Evolutionary conservation across 2,888 invertebrate genomes (phyloP).

Genomic region (Agapostemon virescens): DNA sequence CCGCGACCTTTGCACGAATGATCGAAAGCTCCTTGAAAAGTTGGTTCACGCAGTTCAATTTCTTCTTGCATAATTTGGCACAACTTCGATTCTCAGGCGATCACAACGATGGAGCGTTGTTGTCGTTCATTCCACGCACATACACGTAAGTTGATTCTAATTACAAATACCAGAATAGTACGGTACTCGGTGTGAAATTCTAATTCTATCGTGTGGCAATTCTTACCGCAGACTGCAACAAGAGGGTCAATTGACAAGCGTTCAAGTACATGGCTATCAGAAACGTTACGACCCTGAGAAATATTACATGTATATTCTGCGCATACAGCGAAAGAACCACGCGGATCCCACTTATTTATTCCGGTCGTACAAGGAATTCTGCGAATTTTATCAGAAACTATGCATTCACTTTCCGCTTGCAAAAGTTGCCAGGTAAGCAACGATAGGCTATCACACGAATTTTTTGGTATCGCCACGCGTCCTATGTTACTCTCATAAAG

Average conservation of each 20-base stretch:
- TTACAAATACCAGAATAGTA: too few species aligned
- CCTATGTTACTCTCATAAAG: background rate
- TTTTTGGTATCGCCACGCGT: background rate
- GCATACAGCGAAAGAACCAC: constrained; percentile 91
- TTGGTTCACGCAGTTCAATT: constrained; percentile 98
- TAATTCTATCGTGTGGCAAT: too few species aligned
- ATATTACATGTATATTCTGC: constrained; percentile 95
- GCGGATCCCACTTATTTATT: constrained; percentile 94
- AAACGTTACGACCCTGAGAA: constrained; percentile 98
- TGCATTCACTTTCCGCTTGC: constrained; percentile 95
- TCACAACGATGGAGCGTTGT: constrained; percentile 88
- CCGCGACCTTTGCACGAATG: constrained; percentile 96
- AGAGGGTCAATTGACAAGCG: constrained; percentile 93
- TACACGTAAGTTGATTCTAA: constrained; percentile 88
- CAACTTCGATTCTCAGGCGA: constrained; percentile 96
- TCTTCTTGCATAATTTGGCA: constrained; percentile 98
- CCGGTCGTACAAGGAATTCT: constrained; percentile 97
- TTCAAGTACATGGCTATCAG: constrained; percentile 93
- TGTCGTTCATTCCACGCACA: constrained; percentile 96
- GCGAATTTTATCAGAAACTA: constrained; percentile 96
- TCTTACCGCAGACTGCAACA: constrained; percentile 88
- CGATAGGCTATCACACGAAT: background rate
- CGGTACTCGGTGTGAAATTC: too few species aligned
- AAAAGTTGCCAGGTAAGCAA: constrained; percentile 90
- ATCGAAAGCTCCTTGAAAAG: constrained; percentile 96